phyloP scores from a whole-genome alignment of 2,888 invertebrate species.

The Eubasilissa splendida region DNA sequence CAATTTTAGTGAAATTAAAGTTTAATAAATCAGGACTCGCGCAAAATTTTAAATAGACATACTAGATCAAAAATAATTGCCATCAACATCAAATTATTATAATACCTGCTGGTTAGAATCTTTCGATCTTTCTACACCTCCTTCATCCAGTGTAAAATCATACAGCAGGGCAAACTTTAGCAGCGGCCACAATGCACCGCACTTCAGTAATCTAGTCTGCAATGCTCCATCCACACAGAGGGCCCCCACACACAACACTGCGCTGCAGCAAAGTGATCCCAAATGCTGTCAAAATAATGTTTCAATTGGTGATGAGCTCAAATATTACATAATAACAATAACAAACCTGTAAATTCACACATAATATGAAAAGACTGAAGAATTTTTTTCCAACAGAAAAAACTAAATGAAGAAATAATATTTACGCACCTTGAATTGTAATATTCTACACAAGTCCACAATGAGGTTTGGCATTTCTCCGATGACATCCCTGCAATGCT shows the following conservation, averaged over 20 bases:
- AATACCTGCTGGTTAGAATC: conserved; percentile 85
- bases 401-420: neutral
- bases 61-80: no score
- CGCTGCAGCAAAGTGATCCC: conserved; percentile 86
- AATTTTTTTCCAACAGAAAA: no score
- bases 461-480: conserved; percentile 91
- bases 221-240: conserved; percentile 89
- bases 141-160: conserved; percentile 97
- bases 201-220: conserved; percentile 86
- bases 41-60: no score
- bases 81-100: neutral
- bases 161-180: conserved; percentile 93
- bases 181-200: conserved; percentile 94
- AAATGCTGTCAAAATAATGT: conserved; percentile 75
- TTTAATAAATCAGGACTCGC: no score
- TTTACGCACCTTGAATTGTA: conserved; percentile 78
- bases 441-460: conserved; percentile 87
- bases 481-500: conserved; percentile 89
- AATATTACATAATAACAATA: no score
- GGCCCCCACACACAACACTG: conserved; percentile 92
- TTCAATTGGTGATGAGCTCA: no score
- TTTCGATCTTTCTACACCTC: conserved; percentile 90
- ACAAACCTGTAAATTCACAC: no score
- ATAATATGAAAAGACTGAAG: no score
- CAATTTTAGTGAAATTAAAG: no score